phyloP scores from a whole-genome alignment of 35 echinoderm and acorn worm genomes.

The Ophiothrix spiculata region DNA sequence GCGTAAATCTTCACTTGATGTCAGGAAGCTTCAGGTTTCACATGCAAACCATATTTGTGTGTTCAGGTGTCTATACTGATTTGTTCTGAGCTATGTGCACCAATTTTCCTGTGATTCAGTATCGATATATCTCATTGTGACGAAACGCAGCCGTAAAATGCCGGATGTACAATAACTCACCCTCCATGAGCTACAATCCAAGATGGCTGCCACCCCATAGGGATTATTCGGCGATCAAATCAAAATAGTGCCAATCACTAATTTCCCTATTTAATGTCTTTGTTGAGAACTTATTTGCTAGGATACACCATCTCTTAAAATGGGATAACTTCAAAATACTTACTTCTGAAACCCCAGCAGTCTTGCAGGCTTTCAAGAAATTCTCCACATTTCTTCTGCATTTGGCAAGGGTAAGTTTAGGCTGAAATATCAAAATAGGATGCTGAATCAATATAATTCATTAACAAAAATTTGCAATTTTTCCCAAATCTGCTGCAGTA shows the following conservation, averaged over 20 bases:
- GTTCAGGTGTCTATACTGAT: neutral
- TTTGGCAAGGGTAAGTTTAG: slow-evolving; percentile 76
- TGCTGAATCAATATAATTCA: too few relatives aligned
- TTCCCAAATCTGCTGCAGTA: too few relatives aligned
- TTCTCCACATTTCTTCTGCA: slow-evolving; percentile 94
- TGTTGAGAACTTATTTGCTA: neutral
- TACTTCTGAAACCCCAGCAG: slow-evolving; percentile 67
- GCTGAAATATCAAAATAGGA: slow-evolving; percentile 31
- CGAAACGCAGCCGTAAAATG: neutral
- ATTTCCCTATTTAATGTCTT: neutral
- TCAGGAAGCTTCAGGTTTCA: too few relatives aligned
- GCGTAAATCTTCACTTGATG: too few relatives aligned
- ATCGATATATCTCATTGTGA: neutral
- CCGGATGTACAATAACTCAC: too few relatives aligned
- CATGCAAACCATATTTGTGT: too few relatives aligned
- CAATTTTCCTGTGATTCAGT: neutral
- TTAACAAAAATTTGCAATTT: too few relatives aligned
- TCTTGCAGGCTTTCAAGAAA: slow-evolving; percentile 77
- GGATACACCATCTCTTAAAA: neutral
- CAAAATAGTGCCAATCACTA: neutral
- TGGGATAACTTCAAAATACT: neutral
- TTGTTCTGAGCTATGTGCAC: neutral
- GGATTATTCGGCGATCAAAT: too few relatives aligned
- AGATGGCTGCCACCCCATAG: too few relatives aligned
- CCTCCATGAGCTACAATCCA: too few relatives aligned